Conservation (phyloP, 1,140 invertebrate species). For the Euglossa dilemma region DNA sequence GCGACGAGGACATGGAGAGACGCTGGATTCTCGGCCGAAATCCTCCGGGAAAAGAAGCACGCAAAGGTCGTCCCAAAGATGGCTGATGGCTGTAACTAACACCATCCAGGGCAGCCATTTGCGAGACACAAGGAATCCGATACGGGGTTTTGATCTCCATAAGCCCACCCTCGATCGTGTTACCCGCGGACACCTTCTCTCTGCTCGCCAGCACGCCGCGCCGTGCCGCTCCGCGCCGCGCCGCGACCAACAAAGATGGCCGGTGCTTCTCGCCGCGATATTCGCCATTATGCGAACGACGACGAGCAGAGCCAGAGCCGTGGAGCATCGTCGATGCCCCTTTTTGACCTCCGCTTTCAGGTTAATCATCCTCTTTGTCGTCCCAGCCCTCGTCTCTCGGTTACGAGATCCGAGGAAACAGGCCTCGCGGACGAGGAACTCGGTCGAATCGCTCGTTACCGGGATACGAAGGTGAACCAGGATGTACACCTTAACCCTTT, state of each 20-base stretch:
- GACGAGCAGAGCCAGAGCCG: slow-evolving; percentile 14
- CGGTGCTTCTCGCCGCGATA: slow-evolving; percentile 56
- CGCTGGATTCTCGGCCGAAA: not conserved
- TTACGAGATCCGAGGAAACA: slow-evolving; percentile 26
- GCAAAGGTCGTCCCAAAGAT: slow-evolving; percentile 74
- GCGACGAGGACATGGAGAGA: no score
- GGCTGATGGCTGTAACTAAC: slow-evolving; percentile 79
- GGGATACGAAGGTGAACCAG: not conserved
- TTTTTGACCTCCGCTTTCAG: slow-evolving; percentile 61
- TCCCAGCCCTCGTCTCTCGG: slow-evolving; percentile 49
- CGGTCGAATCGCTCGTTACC: slow-evolving; percentile 23
- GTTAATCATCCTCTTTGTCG: slow-evolving; percentile 73
- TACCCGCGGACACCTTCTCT: slow-evolving; percentile 73
- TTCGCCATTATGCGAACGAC: slow-evolving; percentile 59
- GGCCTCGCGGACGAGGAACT: slow-evolving; percentile 41
- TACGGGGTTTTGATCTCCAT: slow-evolving; percentile 79
- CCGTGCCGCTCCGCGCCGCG: not conserved
- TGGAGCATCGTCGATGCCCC: slow-evolving; percentile 54
- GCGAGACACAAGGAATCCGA: slow-evolving; percentile 78
- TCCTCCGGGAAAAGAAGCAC: slow-evolving; percentile 68
- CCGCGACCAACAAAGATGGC: slow-evolving; percentile 73
- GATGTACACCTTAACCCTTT: not conserved
- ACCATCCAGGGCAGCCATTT: slow-evolving; percentile 78
- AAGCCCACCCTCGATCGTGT: slow-evolving; percentile 81
- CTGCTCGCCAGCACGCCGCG: slow-evolving; percentile 35